These are phyloP conservation scores for Peribatodes rhomboidaria DNA, from an alignment of 2,888 invertebrate species.

Conservation along the genomic window DNA sequence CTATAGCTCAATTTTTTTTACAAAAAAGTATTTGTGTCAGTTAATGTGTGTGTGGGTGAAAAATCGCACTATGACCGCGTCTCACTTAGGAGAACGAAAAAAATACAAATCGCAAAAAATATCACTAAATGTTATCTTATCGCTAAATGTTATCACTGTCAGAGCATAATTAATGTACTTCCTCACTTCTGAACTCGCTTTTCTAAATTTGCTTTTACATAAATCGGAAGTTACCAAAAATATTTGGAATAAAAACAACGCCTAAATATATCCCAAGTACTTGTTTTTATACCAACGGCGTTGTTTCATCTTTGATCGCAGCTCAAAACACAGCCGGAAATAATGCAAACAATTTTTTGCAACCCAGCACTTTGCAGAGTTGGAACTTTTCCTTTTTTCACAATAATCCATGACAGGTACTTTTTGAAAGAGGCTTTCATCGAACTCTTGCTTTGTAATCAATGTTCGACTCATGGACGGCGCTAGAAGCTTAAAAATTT, in stretches of 20 bases:
- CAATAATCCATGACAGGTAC: conserved; percentile 38
- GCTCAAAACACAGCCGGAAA: conserved; percentile 13
- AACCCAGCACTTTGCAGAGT: conserved; percentile 19
- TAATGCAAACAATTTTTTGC: conserved; percentile 28
- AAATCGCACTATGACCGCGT: too few relatives aligned
- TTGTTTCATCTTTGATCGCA: conserved; percentile 3
- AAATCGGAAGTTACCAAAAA: background rate
- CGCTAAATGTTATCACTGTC: too few relatives aligned
- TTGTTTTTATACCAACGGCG: background rate
- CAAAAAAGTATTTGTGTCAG: too few relatives aligned
- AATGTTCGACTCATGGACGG: conserved; percentile 26
- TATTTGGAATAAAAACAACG: background rate
- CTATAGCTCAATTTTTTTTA: too few relatives aligned
- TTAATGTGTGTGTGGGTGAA: too few relatives aligned
- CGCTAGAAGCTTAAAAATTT: background rate
- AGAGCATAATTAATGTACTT: too few relatives aligned
- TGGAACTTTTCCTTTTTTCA: conserved; percentile 30
- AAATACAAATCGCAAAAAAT: too few relatives aligned
- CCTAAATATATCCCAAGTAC: background rate
- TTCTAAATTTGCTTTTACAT: too few relatives aligned
- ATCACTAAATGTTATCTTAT: too few relatives aligned
- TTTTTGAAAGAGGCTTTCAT: conserved; percentile 37
- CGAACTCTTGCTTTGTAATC: conserved; percentile 39
- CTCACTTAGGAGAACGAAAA: too few relatives aligned
- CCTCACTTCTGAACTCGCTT: too few relatives aligned